A percentile compares a stretch with the other conserved stretches of the same genome.
phyloP scores from a whole-genome alignment of 1,140 invertebrate genomes.

The Diorhabda carinulata region DNA sequence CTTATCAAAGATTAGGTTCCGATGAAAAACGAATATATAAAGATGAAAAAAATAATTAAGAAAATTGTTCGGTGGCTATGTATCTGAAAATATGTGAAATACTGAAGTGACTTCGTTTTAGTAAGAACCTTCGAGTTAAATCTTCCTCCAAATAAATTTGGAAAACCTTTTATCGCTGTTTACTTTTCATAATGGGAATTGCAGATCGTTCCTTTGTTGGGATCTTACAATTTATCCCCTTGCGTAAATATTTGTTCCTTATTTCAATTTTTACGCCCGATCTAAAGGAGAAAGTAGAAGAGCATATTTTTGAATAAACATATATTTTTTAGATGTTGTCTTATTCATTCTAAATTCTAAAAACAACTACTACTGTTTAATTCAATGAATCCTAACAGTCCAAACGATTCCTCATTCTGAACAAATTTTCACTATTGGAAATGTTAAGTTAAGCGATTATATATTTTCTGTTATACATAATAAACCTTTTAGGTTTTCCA shows the following conservation, averaged over 20 bases:
- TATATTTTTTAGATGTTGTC: not conserved
- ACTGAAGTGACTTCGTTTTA: not conserved
- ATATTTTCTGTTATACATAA: no score
- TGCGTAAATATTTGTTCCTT: not conserved
- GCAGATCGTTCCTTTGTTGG: constrained; percentile 1
- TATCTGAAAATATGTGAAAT: not conserved
- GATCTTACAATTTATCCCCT: not conserved
- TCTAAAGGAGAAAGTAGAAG: no score
- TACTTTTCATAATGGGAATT: not conserved
- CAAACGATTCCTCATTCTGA: no score
- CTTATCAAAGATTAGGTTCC: not conserved
- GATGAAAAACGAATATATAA: not conserved
- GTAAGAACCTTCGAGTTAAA: not conserved
- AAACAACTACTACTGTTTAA: not conserved
- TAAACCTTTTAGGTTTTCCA: no score
- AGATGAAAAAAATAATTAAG: no score
- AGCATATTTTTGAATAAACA: no score
- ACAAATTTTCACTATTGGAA: no score
- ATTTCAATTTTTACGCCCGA: not conserved
- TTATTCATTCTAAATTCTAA: not conserved
- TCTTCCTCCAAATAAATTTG: not conserved
- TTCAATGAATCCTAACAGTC: not conserved
- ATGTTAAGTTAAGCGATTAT: no score
- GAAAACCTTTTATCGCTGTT: not conserved
- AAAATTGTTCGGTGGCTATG: no score